These are phyloP conservation scores for Heterotis niloticus DNA, from an alignment of 2,113 vertebrate genomes.

Conservation along the genomic window DNA sequence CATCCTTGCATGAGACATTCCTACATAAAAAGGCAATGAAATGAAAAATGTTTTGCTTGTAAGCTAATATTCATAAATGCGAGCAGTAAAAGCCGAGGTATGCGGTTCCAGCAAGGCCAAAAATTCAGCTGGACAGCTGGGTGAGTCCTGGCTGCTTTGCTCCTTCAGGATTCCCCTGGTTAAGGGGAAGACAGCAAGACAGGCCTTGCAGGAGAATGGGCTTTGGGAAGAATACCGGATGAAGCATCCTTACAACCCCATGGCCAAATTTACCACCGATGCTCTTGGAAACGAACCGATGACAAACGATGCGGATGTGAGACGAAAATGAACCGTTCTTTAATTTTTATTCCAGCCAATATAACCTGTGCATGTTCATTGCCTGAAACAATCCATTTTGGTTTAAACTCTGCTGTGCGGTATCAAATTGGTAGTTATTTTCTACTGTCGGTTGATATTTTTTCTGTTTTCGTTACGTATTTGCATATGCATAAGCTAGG, in stretches of 20 bases:
- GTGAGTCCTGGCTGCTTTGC: not conserved
- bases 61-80: not conserved
- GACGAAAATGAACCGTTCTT: not conserved
- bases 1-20: too few relatives aligned
- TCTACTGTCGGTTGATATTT: too few relatives aligned
- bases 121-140: too few relatives aligned
- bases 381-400: too few relatives aligned
- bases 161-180: conserved; percentile 61
- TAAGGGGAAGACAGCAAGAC: conserved; percentile 62
- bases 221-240: conserved; percentile 56
- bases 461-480: too few relatives aligned
- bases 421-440: too few relatives aligned
- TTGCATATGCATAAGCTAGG: too few relatives aligned
- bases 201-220: conserved; percentile 56
- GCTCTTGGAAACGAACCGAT: conserved; percentile 43
- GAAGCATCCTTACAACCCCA: conserved; percentile 41
- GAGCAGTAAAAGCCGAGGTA: not conserved
- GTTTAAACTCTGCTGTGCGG: too few relatives aligned
- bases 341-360: not conserved
- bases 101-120: not conserved
- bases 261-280: conserved; percentile 42
- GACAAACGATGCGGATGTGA: conserved; percentile 62
- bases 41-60: not conserved
- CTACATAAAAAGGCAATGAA: conserved; percentile 22
- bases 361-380: too few relatives aligned